phyloP scores from a whole-genome alignment of 2,888 invertebrate genomes.

The Cantharis flavilabris region DNA sequence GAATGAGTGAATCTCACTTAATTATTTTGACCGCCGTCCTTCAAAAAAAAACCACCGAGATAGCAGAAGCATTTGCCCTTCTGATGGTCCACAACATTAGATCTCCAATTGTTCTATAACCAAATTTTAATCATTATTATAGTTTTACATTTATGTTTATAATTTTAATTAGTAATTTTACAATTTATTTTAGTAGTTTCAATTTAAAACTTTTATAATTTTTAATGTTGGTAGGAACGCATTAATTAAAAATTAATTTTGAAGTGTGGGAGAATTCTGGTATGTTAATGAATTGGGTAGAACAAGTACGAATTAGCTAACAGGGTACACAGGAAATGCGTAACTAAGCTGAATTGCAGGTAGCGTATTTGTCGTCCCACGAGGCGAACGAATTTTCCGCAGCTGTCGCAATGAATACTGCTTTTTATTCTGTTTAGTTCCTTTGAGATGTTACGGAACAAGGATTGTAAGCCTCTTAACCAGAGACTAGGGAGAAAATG shows the following conservation, averaged over 20 bases:
- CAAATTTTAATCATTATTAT: too few relatives aligned
- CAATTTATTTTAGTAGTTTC: too few relatives aligned
- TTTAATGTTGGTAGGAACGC: background rate
- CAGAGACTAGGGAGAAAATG: conserved; percentile 31
- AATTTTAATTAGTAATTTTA: too few relatives aligned
- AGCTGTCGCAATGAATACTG: conserved; percentile 47
- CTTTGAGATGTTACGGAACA: conserved; percentile 36
- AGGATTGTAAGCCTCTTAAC: conserved; percentile 39
- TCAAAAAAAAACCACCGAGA: too few relatives aligned
- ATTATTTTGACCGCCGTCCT: too few relatives aligned
- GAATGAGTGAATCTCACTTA: too few relatives aligned
- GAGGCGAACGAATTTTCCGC: conserved; percentile 39
- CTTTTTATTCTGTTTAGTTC: conserved; percentile 47
- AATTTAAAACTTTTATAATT: too few relatives aligned
- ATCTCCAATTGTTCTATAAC: too few relatives aligned
- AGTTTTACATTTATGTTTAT: too few relatives aligned
- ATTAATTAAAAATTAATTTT: background rate
- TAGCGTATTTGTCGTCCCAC: conserved; percentile 32
- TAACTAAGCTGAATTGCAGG: conserved; percentile 20
- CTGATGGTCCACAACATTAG: too few relatives aligned
- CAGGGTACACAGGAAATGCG: background rate
- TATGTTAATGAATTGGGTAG: background rate
- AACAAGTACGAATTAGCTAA: background rate
- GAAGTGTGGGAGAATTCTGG: background rate
- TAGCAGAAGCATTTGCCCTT: too few relatives aligned